A percentile compares a stretch with the other conserved stretches of the same genome.
These are phyloP conservation scores for Murina feae DNA, from an alignment of 2,113 vertebrate genomes.

Conservation along the genomic window DNA sequence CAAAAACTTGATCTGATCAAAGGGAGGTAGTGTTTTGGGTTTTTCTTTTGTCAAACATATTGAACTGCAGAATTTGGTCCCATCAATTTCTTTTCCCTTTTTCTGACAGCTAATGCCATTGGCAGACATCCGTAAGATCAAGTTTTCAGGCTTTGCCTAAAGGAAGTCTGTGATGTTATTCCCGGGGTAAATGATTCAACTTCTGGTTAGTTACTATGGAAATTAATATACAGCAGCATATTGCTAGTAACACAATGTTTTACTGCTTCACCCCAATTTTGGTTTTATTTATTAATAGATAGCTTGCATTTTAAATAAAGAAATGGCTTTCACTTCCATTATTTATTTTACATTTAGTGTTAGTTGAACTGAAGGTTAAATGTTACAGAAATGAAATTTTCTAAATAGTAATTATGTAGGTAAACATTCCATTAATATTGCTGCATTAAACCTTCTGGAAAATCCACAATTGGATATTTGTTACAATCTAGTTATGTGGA, in stretches of 20 bases:
- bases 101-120: constrained; percentile 32
- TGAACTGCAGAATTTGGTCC: constrained; percentile 21
- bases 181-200: constrained; percentile 43
- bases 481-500: constrained; percentile 47
- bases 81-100: constrained; percentile 36
- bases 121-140: constrained; percentile 23
- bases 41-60: neutral
- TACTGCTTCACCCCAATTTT: constrained; percentile 63
- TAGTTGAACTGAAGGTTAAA: constrained; percentile 56
- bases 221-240: constrained; percentile 49
- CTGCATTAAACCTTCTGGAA: constrained; percentile 44
- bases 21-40: neutral
- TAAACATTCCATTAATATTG: constrained; percentile 37
- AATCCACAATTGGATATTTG: constrained; percentile 9
- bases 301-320: constrained; percentile 71
- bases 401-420: constrained; percentile 39
- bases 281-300: constrained; percentile 61
- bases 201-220: constrained; percentile 56
- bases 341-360: constrained; percentile 49
- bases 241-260: constrained; percentile 50
- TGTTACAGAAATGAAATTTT: constrained; percentile 41
- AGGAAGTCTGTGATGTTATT: constrained; percentile 42
- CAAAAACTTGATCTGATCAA: neutral
- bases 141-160: constrained; percentile 26
- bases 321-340: constrained; percentile 15